Conservation (phyloP, 1,140 invertebrate genomes). For the Saxidomus purpurata region DNA sequence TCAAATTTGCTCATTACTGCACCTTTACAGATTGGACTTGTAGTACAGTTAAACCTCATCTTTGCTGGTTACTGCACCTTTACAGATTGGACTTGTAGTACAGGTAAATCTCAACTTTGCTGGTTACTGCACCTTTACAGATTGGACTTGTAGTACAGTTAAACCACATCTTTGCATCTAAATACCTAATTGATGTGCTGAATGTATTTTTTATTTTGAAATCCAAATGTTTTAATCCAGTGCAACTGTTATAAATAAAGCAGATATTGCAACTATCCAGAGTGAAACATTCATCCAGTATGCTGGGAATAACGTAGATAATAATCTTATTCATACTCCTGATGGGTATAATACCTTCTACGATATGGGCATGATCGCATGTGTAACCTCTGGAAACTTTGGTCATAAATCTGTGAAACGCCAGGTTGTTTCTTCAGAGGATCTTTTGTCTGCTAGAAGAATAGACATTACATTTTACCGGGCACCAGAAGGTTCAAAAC, state of each 20-base stretch:
- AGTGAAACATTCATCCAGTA: constrained; percentile 46
- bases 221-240: constrained; percentile 31
- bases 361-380: constrained; percentile 79
- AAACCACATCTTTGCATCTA: constrained; percentile 72
- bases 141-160: constrained; percentile 74
- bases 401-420: background rate
- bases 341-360: constrained; percentile 75
- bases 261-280: background rate
- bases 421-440: background rate
- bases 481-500: background rate
- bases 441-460: constrained; percentile 8
- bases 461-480: background rate
- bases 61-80: too few relatives aligned
- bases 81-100: too few relatives aligned
- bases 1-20: too few relatives aligned
- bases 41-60: too few relatives aligned
- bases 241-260: constrained; percentile 7
- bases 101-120: too few relatives aligned
- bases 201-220: constrained; percentile 20
- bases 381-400: constrained; percentile 52
- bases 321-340: constrained; percentile 65
- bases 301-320: constrained; percentile 69
- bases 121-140: constrained; percentile 73
- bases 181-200: background rate
- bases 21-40: too few relatives aligned